Evolutionary conservation across 2,888 invertebrate species (phyloP).

Genomic region (Tetropium fuscum): DNA sequence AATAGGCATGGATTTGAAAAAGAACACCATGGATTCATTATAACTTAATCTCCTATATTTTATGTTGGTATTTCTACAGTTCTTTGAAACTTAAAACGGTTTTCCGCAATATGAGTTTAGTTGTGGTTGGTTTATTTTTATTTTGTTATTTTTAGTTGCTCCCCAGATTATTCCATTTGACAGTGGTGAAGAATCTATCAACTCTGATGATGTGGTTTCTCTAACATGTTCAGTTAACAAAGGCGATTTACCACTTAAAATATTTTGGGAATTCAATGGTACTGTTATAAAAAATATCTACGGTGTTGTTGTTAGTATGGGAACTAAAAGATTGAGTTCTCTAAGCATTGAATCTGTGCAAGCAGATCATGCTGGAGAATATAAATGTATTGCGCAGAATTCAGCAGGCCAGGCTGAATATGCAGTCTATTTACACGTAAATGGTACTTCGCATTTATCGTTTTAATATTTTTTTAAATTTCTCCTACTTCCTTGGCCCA

Average conservation of each 20-base stretch:
- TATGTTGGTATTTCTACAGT: too few species aligned
- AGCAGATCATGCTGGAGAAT: constrained; percentile 79
- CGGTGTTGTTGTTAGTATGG: constrained; percentile 56
- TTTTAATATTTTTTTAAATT: too few species aligned
- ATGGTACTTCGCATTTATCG: too few species aligned
- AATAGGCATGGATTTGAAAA: too few species aligned
- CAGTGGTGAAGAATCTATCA: constrained; percentile 70
- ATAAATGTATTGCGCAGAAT: constrained; percentile 81
- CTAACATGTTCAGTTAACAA: constrained; percentile 77
- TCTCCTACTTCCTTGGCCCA: too few species aligned
- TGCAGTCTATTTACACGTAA: constrained; percentile 30
- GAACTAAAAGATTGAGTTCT: constrained; percentile 71
- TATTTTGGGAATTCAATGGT: constrained; percentile 68
- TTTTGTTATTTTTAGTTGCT: constrained; percentile 58
- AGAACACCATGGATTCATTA: too few species aligned
- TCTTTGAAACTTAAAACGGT: too few species aligned
- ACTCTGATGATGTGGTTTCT: constrained; percentile 79
- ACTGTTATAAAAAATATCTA: constrained; percentile 18
- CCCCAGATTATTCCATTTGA: constrained; percentile 72
- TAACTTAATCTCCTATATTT: too few species aligned
- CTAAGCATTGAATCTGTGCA: constrained; percentile 78
- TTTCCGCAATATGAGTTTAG: too few species aligned
- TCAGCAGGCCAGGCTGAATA: constrained; percentile 69
- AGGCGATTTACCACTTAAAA: constrained; percentile 76
- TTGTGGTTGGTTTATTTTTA: too few species aligned